Evolutionary conservation across 2,797 vertebrate genomes (phyloP).

Genomic region (Darevskia nairensis): DNA sequence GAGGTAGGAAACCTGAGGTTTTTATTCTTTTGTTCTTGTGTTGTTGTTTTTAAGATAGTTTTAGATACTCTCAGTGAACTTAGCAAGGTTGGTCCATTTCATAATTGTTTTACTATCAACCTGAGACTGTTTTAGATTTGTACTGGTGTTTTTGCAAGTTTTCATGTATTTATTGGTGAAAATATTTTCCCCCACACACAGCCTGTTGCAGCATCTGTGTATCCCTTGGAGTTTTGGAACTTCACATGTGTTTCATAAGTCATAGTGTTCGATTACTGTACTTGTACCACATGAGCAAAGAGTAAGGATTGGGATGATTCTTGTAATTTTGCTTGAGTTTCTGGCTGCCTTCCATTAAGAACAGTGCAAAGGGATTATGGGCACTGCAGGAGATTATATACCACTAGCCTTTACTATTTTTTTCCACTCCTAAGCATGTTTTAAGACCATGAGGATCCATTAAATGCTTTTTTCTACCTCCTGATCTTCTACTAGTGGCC

Average conservation of each 20-base stretch:
- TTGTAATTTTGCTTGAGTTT: not conserved
- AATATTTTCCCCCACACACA: no score
- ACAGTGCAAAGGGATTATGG: not conserved
- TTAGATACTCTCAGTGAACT: not conserved
- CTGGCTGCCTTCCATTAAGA: not conserved
- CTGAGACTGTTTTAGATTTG: not conserved
- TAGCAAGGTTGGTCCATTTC: not conserved
- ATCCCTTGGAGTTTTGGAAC: not conserved
- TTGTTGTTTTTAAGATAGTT: no score
- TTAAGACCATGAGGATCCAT: not conserved
- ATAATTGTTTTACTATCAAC: not conserved
- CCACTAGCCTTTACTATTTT: not conserved
- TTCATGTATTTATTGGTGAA: not conserved
- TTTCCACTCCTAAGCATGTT: not conserved
- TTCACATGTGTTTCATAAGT: not conserved
- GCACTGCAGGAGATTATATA: not conserved
- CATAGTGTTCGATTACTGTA: not conserved
- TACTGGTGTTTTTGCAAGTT: not conserved
- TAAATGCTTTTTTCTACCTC: not conserved
- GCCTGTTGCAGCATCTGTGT: not conserved
- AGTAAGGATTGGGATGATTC: not conserved
- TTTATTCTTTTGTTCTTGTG: no score
- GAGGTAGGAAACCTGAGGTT: constrained; percentile 83
- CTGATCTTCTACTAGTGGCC: no score
- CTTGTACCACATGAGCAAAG: not conserved